Evolutionary conservation across 2,113 vertebrate genomes (phyloP), one percentile per base, ranked within the genome.

Genomic region (Willisornis vidua): DNA sequence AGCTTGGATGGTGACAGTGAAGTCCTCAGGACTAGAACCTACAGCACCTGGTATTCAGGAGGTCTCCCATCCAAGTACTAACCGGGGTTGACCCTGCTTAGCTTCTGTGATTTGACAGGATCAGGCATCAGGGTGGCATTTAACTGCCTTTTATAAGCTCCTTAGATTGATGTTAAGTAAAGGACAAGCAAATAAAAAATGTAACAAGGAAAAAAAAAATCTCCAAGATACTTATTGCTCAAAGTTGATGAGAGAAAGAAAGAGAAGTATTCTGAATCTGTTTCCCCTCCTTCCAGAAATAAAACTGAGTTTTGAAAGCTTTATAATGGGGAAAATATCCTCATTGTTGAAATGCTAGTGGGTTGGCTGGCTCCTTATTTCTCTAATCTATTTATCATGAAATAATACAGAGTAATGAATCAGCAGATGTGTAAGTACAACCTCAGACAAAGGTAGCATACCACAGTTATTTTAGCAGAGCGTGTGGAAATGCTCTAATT

Each of bases 111-210:
- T 43, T 43, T 43, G 41, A 43, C 41, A 15, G 41, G 13, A 43
- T 43, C 41, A 43, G 41, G 41, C 41, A 43, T 43, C 41, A 43
- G 41, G 41, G 41, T 43, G 41, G 41, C 41, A 43, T 43, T 43
- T 43, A 43, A 15, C 41, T 14, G 41, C 41, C 41, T 43, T 43
- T 39, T 89, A 0, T 81, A 90, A 91, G 29, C 96, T 12, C 4
- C 62, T 94, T 87, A 87, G 65, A 83, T 75, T 94, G 37, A 87
- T 45, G 35, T 83, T 33, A 82, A 83, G 96, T 91, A 90, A 96
- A 96, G 59, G 9, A 63, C 26, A 90, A 93, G 7, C 19, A 92
- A 96, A 75, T 70, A 1, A 54, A 76, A 89, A 66, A 61, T 3
- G 14, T 31, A 52, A 22, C 2, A 77, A 23, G 22, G 23, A 55